A percentile compares a stretch with the other conserved stretches of the same genome.
phyloP scores from a whole-genome alignment of 2,888 invertebrate genomes.

The Leucophora obtusa region DNA sequence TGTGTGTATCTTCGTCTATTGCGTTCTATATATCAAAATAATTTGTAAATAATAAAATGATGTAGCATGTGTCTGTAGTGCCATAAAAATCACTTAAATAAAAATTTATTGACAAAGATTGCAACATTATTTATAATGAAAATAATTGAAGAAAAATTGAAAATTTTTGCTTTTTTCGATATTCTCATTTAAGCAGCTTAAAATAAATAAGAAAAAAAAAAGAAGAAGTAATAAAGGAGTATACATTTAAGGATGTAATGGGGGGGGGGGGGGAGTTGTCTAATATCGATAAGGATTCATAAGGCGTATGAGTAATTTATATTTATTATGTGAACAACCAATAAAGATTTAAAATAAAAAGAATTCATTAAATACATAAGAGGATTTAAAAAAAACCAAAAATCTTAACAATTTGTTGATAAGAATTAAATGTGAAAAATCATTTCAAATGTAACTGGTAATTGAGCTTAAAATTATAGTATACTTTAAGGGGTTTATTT shows the following conservation, averaged over 20 bases:
- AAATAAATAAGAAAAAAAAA: conserved; percentile 1
- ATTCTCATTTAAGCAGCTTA: conserved; percentile 3
- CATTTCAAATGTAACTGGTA: background rate
- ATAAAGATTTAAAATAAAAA: background rate
- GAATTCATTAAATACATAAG: background rate
- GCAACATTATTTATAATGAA: conserved; percentile 60
- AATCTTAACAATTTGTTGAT: too few relatives aligned
- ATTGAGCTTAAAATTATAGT: background rate
- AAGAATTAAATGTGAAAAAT: background rate
- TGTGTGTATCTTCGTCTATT: conserved; percentile 6
- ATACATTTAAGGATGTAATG: too few relatives aligned
- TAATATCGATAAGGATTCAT: background rate
- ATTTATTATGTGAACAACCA: background rate
- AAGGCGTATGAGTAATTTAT: background rate
- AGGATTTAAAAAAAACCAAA: background rate
- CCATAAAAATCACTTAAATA: conserved; percentile 61
- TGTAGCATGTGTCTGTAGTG: conserved; percentile 60
- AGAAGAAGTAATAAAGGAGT: background rate
- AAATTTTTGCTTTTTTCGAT: conserved; percentile 8
- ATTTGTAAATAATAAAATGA: conserved; percentile 56
- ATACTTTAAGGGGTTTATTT: background rate
- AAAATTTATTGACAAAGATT: conserved; percentile 61
- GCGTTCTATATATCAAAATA: conserved; percentile 31
- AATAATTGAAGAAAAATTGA: conserved; percentile 57
- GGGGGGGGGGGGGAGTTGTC: too few relatives aligned